Evolutionary conservation across 2,797 vertebrate species (phyloP), one percentile per base, ranked within the genome.

Genomic region (Dicrostonyx torquatus): DNA sequence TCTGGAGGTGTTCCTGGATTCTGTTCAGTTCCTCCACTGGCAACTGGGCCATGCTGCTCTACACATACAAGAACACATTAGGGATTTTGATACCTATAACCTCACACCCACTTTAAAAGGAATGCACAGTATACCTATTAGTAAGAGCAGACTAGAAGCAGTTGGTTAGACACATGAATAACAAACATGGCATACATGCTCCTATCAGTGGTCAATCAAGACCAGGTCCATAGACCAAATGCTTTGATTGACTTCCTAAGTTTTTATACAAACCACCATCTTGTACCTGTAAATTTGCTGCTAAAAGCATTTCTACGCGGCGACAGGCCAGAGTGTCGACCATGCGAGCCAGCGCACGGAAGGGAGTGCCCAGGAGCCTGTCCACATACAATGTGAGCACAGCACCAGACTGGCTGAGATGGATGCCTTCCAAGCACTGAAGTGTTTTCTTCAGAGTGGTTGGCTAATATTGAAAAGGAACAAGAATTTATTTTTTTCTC

Each of bases 241-340:
- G 5, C 1, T 12, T 1, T 50, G 55, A 80, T 12, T 9, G 11
- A 29, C 40, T 1, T 14, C 13, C 37, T 76, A 43, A 1, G 1
- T 10, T 76, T 64, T 95, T 37, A 1, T n/a, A 18, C 17, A 84
- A 62, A 13, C 5, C 5, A 0, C 2, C 7, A 5, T 77, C 62
- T 72, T 64, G 34, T 98, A 99, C 99, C 99, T 99, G 99, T 66
- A 99, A 98, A 0, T 99, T 99, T 87, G 99, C 99, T 26, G 99
- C 99, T 96, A 99, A 98, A 94, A 99, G 99, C 99, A 99, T 99
- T 94, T 99, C 99, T 15, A 99, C 99, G 18, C 99, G 98, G 83
- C 99, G 99, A 97, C 99, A 99, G 8, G 99, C 99, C 93, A 99
- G 98, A 0, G 99, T 99, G 97, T 99, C 99, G 40, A 99, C 99